A percentile compares a stretch with the other conserved stretches of the same genome.
Conservation (phyloP, 1,140 invertebrate species). For the Drosophila tsacasi region DNA sequence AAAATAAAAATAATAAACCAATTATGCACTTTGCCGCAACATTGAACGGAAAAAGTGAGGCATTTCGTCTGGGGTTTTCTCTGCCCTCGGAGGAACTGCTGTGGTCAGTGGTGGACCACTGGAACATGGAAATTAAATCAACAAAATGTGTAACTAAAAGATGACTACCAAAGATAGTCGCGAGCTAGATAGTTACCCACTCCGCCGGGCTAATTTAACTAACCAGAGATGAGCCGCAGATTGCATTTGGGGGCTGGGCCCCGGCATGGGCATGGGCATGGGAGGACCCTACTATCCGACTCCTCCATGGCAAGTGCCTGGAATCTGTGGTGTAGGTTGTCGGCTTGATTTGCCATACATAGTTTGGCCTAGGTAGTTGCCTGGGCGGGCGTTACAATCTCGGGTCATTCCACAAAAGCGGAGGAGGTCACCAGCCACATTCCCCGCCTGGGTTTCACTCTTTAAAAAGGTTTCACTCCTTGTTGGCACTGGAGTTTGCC, state of each 20-base stretch:
- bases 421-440: slow-evolving; percentile 72
- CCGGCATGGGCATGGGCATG: slow-evolving; percentile 13
- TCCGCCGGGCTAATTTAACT: slow-evolving; percentile 73
- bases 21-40: slow-evolving; percentile 84
- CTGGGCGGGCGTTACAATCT: slow-evolving; percentile 80
- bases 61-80: slow-evolving; percentile 8
- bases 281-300: slow-evolving; percentile 13
- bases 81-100: slow-evolving; percentile 24
- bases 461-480: slow-evolving; percentile 84
- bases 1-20: slow-evolving; percentile 82
- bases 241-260: slow-evolving; percentile 41
- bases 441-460: slow-evolving; percentile 72
- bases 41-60: slow-evolving; percentile 64
- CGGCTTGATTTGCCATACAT: slow-evolving; percentile 74
- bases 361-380: slow-evolving; percentile 48
- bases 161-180: slow-evolving; percentile 72
- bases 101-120: slow-evolving; percentile 62
- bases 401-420: slow-evolving; percentile 68
- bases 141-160: slow-evolving; percentile 77
- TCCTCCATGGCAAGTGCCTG: slow-evolving; percentile 33
- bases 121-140: slow-evolving; percentile 81
- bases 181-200: slow-evolving; percentile 62
- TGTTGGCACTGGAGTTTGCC: slow-evolving; percentile 37
- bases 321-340: slow-evolving; percentile 59
- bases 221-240: slow-evolving; percentile 50